Conservation (phyloP, 1,140 invertebrate genomes). For the Drosophila nigromelanica region DNA sequence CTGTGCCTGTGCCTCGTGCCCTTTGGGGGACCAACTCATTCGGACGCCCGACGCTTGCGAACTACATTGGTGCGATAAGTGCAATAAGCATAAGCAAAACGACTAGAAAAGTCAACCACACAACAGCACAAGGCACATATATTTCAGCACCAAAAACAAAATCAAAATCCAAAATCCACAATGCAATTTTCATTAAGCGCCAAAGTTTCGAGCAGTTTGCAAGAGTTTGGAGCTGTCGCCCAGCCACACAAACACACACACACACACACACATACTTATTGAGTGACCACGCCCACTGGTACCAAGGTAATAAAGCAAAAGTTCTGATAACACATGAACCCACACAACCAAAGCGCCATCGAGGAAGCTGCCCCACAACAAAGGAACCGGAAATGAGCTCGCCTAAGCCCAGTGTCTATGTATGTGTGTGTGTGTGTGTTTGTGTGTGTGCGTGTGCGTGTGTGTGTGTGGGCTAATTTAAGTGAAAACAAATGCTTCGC, state of each 20-base stretch:
- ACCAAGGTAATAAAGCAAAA: conserved; percentile 78
- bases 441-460: conserved; percentile 2
- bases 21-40: conserved; percentile 34
- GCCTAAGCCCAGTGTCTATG: conserved; percentile 32
- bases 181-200: conserved; percentile 77
- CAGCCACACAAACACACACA: conserved; percentile 15
- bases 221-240: not conserved
- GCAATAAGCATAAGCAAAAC: conserved; percentile 42
- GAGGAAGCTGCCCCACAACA: conserved; percentile 52
- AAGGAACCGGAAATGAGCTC: conserved; percentile 73
- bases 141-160: not conserved
- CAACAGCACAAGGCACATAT: too few relatives aligned
- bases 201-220: conserved; percentile 37
- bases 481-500: conserved; percentile 15
- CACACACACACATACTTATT: conserved; percentile 27
- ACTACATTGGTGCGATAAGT: conserved; percentile 35
- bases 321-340: conserved; percentile 55
- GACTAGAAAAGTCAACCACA: too few relatives aligned
- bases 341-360: conserved; percentile 28
- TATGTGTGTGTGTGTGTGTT: not conserved
- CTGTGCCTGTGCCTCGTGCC: not conserved
- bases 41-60: conserved; percentile 5
- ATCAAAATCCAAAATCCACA: conserved; percentile 48
- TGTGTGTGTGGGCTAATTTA: conserved; percentile 19
- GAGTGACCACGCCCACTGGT: conserved; percentile 19